phyloP scores from a whole-genome alignment of 2,797 vertebrate genomes.

The Peromyscus eremicus region DNA sequence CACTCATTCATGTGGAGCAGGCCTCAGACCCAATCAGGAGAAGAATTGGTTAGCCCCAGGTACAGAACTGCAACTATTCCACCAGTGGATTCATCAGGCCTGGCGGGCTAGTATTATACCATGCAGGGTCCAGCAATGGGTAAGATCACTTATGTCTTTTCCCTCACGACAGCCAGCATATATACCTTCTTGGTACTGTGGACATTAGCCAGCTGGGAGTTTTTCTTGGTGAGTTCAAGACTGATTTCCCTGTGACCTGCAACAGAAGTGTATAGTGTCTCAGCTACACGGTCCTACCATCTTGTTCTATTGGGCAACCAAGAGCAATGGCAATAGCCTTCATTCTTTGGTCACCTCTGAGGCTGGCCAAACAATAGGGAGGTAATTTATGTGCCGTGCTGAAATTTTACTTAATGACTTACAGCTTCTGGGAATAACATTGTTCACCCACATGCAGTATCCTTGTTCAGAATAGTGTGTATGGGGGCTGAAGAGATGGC shows the following conservation, averaged over 20 bases:
- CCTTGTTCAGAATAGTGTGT: background rate
- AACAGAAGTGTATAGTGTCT: too few relatives aligned
- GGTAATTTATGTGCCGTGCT: background rate
- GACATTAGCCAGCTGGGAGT: background rate
- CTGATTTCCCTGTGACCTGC: background rate
- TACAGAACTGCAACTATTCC: background rate
- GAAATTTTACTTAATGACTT: background rate
- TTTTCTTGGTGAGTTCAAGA: background rate
- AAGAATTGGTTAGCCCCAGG: background rate
- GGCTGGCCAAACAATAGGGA: accelerated
- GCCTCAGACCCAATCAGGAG: background rate
- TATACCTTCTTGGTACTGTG: background rate
- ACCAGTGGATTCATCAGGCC: background rate
- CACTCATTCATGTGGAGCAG: background rate
- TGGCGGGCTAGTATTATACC: background rate
- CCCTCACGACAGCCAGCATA: background rate
- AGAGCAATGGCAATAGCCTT: background rate
- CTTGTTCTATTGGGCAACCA: background rate
- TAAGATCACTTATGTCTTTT: too few relatives aligned
- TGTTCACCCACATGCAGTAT: background rate
- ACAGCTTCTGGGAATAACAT: background rate
- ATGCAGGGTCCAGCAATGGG: background rate
- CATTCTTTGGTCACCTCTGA: background rate
- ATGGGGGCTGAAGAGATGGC: background rate
- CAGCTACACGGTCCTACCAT: too few relatives aligned